Percentiles rank a stretch among this genome's conserved stretches.
Evolutionary conservation across 2,797 vertebrate species (phyloP).

Genomic region (Anniella stebbinsi): DNA sequence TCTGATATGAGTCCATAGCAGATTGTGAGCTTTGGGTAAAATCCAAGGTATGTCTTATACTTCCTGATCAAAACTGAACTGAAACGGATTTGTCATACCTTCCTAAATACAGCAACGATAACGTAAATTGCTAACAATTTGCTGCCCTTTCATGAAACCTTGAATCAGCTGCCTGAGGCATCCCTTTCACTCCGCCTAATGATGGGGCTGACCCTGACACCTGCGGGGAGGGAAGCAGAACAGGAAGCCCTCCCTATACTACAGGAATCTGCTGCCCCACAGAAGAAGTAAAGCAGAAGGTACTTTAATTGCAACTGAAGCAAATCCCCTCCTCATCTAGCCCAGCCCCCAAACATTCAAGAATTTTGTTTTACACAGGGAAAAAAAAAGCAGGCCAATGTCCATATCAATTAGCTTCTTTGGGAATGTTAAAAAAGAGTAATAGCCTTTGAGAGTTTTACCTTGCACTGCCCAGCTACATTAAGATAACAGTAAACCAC

Average conservation of each 20-base stretch:
- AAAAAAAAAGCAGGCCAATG: constrained; percentile 54
- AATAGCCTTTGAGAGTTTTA: constrained; percentile 79
- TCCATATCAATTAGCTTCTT: constrained; percentile 78
- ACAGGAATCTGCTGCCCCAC: background rate
- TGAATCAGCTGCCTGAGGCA: background rate
- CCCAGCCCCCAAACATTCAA: background rate
- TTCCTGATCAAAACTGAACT: too few relatives aligned
- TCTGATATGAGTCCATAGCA: too few relatives aligned
- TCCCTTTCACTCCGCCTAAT: background rate
- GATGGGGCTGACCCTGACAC: too few relatives aligned
- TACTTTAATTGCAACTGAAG: background rate
- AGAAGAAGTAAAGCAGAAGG: background rate
- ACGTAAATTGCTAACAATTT: background rate
- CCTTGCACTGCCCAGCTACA: constrained; percentile 80
- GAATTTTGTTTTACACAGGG: too few relatives aligned
- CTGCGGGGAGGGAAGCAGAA: background rate
- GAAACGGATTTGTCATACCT: too few relatives aligned
- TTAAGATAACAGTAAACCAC: constrained; percentile 82
- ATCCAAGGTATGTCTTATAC: too few relatives aligned
- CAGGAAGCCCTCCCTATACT: background rate
- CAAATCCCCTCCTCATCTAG: background rate
- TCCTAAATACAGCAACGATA: background rate
- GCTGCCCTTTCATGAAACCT: background rate
- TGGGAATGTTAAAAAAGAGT: constrained; percentile 73
- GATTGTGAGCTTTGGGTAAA: too few relatives aligned